These are phyloP conservation scores for Drosophila kepulauana DNA, from an alignment of 1,140 invertebrate genomes.

Conservation along the genomic window DNA sequence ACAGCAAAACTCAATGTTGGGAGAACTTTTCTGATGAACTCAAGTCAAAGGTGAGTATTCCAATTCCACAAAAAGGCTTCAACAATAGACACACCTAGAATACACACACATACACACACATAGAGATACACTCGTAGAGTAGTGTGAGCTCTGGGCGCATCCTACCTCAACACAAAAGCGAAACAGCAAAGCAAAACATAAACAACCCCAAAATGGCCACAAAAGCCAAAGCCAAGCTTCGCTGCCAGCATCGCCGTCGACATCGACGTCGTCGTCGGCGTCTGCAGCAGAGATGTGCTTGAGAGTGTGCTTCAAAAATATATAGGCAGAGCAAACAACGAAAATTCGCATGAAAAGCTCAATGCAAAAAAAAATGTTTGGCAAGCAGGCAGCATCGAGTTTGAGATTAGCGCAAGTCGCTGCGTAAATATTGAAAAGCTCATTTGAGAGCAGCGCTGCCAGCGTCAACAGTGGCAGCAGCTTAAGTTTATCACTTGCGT, in stretches of 20 bases:
- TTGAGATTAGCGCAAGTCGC: constrained; percentile 67
- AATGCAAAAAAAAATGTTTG: constrained; percentile 67
- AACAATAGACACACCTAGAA: constrained; percentile 50
- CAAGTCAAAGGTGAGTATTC: constrained; percentile 68
- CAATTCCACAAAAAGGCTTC: constrained; percentile 24
- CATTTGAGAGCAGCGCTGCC: constrained; percentile 62
- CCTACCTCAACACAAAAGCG: constrained; percentile 72
- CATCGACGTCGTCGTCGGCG: constrained; percentile 18
- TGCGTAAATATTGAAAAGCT: constrained; percentile 79
- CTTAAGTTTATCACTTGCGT: constrained; percentile 23
- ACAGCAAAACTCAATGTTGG: constrained; percentile 26
- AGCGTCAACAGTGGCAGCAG: constrained; percentile 14
- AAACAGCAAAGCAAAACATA: constrained; percentile 72
- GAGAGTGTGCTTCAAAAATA: constrained; percentile 57
- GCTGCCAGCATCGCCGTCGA: constrained; percentile 3
- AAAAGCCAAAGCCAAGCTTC: constrained; percentile 37
- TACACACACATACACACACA: not conserved
- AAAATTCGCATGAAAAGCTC: constrained; percentile 71
- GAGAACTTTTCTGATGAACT: constrained; percentile 45
- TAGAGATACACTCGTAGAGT: not conserved
- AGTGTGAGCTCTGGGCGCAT: constrained; percentile 46
- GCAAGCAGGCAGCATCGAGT: constrained; percentile 12
- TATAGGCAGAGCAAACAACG: constrained; percentile 64
- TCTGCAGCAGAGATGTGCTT: constrained; percentile 46
- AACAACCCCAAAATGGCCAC: constrained; percentile 69